Conservation (phyloP, 2,797 vertebrate species). For the Pogonophryne albipinna region DNA sequence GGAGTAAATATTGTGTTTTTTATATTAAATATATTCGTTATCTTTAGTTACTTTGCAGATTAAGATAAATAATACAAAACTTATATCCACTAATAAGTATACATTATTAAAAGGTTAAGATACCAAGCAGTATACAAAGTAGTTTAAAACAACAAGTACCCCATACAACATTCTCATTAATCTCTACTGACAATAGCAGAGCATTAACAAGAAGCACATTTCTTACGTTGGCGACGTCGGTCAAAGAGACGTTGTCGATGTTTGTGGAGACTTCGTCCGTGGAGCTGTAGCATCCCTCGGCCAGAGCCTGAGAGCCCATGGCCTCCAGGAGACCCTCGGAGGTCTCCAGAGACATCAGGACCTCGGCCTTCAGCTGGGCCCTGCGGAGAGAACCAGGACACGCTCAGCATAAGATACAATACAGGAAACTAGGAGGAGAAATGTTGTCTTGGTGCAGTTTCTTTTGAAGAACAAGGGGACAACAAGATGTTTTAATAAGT, state of each 20-base stretch:
- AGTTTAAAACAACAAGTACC: no score
- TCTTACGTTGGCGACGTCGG: slow-evolving; percentile 91
- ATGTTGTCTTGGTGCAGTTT: neutral
- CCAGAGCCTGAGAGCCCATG: slow-evolving; percentile 89
- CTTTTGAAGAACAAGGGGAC: neutral
- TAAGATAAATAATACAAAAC: no score
- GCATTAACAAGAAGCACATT: neutral
- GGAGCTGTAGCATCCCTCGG: slow-evolving; percentile 83
- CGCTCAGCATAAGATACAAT: neutral
- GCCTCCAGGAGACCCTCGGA: slow-evolving; percentile 89
- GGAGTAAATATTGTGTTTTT: no score
- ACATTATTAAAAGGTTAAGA: no score
- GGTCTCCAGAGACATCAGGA: slow-evolving; percentile 92
- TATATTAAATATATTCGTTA: no score
- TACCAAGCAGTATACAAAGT: no score
- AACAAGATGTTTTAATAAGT: neutral
- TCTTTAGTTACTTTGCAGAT: no score
- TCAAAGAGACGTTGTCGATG: slow-evolving; percentile 89
- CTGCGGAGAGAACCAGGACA: slow-evolving; percentile 71
- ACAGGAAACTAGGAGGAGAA: neutral
- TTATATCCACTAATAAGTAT: no score
- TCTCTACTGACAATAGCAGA: neutral
- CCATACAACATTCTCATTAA: no score
- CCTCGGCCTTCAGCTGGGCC: slow-evolving; percentile 89
- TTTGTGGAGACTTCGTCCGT: slow-evolving; percentile 84